Evolutionary conservation across 2,113 vertebrate species (phyloP), one percentile per base, ranked within the genome.

Genomic region (Solea senegalensis): DNA sequence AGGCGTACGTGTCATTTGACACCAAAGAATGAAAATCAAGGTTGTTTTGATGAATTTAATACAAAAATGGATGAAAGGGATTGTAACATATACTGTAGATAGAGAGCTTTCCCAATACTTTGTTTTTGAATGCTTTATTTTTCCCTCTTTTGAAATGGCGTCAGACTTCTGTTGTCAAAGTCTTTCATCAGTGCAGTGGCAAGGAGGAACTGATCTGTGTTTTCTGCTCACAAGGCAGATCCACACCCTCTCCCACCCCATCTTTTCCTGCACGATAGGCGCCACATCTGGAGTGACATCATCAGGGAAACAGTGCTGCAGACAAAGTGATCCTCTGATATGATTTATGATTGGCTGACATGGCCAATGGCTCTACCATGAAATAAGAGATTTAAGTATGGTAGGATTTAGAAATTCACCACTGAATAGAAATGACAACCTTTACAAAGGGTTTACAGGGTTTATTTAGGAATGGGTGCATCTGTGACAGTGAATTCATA

Each of bases 211-310:
- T 73, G 75, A 88, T 88, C 84, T 77, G 74, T 0, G 21, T 74
- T 82, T 87, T 87, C 69, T 87, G 81, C 74, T 82, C 75, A 78
- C 57, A 1, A 74, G 59, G 53, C 80, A 66, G 68, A 76, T 70
- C 80, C 85, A 81, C 88, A 64, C 85, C 90, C 88, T 81, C 71
- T 76, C 71, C 77, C 74, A 58, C 48, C 45, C 79, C 72, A 12
- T 78, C 59, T 70, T 65, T 78, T 78, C 67, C 71, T 39, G 72
- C 82, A 74, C 76, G 75, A 65, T 49, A 69, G 65, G 73, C 50
- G 9, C 82, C 74, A 91, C 88, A 90, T 91, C 88, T 91, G 87
- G 86, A 83, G 82, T 92, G 83, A 92, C 72, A 71, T 92, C 86
- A 89, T 74, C 64, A 74, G 16, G 21, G 89, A 84, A 89, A 86